Evolutionary conservation across 1,140 invertebrate species (phyloP), one percentile per base, ranked within the genome.

Genomic region (Aphelinus atriplicis): DNA sequence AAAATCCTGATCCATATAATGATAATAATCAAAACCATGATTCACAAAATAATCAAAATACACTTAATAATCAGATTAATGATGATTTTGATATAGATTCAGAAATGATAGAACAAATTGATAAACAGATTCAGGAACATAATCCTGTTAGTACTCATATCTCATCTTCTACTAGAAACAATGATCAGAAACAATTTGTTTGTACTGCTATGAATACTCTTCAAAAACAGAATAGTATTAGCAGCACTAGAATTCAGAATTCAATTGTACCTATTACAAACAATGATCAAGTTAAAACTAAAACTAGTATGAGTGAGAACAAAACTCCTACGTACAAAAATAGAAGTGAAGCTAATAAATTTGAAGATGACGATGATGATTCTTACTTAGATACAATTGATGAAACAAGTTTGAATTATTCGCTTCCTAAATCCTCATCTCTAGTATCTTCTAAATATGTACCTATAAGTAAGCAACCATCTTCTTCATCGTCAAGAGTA

Each of bases 1-100:
- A 88, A 80, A 90, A 89, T 84, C 81, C 84, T 3, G 85, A 88
- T 81, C 89, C 89, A 3, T 84, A 87, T 80, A 79, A 81, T 71
- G 80, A 83, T 46, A 78, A 79, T 61, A 70, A 72, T 72, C 64
- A 78, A 10, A 68, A 53, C 51, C 4, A 53, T 53, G 4, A 53
- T 70, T 48, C 3, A 58, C 58, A 72, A 6, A 56, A n/a, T 47
- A 7, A 9, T 26, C 2, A 74, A 61, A 61, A 55, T 5, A 68
- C 73, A 1, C 26, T 26, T 26, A 26, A 26, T 26, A 77, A 2
- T 50, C 64, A 81, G 9, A 80, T 81, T 6, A 80, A 83, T 26
- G 82, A 86, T 62, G 81, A 83, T 57, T 84, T 85, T 69, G 80
- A 84, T 4, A 60, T 84, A 5, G 80, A 85, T 68, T 64, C 81